phyloP scores from a whole-genome alignment of 2,113 vertebrate species.

The Eleginops maclovinus region DNA sequence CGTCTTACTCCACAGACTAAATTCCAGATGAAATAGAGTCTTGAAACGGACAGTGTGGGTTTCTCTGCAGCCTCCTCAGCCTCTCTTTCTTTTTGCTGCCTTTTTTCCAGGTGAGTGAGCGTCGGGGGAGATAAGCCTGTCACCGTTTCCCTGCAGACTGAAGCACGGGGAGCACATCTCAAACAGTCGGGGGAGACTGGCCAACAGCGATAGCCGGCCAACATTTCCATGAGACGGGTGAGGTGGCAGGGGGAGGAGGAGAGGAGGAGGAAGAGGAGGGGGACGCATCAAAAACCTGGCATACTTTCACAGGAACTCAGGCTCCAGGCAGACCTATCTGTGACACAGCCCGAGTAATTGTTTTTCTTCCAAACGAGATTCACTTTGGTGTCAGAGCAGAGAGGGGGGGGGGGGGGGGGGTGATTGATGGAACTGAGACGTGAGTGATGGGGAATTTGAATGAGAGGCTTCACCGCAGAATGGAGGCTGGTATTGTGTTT shows the following conservation, averaged over 20 bases:
- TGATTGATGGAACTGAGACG: constrained; percentile 59
- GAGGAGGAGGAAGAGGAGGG: background rate
- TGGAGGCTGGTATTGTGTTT: constrained; percentile 20
- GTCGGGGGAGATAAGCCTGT: constrained; percentile 73
- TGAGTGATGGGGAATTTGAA: constrained; percentile 53
- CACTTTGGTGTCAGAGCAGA: constrained; percentile 61
- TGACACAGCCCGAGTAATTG: constrained; percentile 65
- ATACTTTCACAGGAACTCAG: constrained; percentile 58
- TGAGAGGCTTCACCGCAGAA: constrained; percentile 35
- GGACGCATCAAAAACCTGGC: constrained; percentile 64
- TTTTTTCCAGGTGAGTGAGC: constrained; percentile 74
- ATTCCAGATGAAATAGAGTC: constrained; percentile 34
- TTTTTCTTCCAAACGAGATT: constrained; percentile 66
- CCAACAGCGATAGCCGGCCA: constrained; percentile 73
- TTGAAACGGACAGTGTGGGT: constrained; percentile 32
- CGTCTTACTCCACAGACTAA: constrained; percentile 4
- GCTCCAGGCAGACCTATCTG: constrained; percentile 57
- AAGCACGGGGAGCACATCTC: constrained; percentile 68
- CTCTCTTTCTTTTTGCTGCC: background rate
- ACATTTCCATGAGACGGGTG: constrained; percentile 56
- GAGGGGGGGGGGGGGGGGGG: too few species aligned
- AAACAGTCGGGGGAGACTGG: constrained; percentile 68
- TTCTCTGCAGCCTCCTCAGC: constrained; percentile 48
- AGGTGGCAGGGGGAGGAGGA: background rate
- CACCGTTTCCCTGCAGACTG: constrained; percentile 66